These are phyloP conservation scores for Ceratothoa steindachneri DNA, from an alignment of 2,888 invertebrate genomes.

Conservation along the genomic window DNA sequence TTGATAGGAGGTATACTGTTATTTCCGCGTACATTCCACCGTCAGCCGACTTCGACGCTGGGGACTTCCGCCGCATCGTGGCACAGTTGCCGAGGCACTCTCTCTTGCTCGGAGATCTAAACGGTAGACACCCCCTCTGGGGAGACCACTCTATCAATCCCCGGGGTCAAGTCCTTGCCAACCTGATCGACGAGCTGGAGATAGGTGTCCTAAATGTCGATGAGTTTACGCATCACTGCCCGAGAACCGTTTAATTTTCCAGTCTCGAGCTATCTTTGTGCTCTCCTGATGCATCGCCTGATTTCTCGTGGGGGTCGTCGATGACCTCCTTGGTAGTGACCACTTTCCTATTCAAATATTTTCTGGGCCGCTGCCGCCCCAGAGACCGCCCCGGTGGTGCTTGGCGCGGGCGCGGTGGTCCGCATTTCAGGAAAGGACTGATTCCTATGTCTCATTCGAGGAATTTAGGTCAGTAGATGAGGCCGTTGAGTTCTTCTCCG, in stretches of 20 bases:
- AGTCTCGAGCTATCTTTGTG: background rate
- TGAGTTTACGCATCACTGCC: no score
- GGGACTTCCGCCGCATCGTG: background rate
- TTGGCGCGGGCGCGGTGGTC: no score
- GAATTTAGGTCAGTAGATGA: background rate
- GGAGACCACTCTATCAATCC: no score
- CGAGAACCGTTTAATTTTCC: background rate
- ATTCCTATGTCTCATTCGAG: background rate
- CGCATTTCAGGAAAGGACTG: no score
- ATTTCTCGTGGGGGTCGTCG: background rate
- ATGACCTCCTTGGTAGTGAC: background rate
- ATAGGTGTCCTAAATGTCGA: no score
- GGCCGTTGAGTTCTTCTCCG: background rate
- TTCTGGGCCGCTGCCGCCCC: background rate
- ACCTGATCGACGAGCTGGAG: no score
- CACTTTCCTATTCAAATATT: background rate
- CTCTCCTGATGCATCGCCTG: background rate
- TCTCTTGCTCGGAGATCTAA: background rate
- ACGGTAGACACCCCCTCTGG: background rate
- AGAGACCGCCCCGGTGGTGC: no score
- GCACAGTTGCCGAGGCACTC: background rate
- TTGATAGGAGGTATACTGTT: no score
- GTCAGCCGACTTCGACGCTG: no score
- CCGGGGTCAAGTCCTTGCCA: no score
- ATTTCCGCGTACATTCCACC: no score